Conservation (phyloP, 2,797 vertebrate species). For the Todus mexicanus region DNA sequence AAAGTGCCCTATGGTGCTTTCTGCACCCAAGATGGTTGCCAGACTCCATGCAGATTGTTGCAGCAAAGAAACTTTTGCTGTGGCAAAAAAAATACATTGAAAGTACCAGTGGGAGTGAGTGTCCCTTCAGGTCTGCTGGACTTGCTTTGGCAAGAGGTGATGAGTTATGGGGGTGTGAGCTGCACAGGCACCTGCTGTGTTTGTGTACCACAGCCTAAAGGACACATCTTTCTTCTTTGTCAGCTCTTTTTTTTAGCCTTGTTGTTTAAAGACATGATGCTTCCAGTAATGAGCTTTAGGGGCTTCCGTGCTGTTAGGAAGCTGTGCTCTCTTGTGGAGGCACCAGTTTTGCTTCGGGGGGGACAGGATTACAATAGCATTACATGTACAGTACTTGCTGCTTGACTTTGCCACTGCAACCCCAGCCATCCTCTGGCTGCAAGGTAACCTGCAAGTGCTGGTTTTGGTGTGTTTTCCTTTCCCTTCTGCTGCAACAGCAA, state of each 20-base stretch:
- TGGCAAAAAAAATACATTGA: background rate
- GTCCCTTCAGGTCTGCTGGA: background rate
- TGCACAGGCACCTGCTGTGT: background rate
- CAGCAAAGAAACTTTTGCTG: background rate
- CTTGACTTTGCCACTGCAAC: fast-evolving
- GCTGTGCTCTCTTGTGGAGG: background rate
- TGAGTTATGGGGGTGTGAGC: fast-evolving
- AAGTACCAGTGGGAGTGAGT: background rate
- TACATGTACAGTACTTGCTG: fast-evolving
- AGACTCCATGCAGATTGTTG: background rate
- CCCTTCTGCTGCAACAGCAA: background rate
- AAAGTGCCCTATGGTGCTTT: background rate
- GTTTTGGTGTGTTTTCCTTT: background rate
- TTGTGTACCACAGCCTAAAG: background rate
- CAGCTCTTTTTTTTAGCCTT: background rate
- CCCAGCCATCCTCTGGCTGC: background rate
- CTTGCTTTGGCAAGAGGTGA: background rate
- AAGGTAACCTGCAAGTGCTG: background rate
- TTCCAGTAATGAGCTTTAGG: background rate
- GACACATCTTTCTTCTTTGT: background rate
- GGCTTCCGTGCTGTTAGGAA: background rate
- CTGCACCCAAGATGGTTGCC: background rate
- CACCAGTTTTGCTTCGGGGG: background rate
- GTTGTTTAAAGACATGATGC: background rate
- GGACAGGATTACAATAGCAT: background rate